Evolutionary conservation across 2,113 vertebrate species (phyloP).

Genomic region (Ptilonorhynchus violaceus): DNA sequence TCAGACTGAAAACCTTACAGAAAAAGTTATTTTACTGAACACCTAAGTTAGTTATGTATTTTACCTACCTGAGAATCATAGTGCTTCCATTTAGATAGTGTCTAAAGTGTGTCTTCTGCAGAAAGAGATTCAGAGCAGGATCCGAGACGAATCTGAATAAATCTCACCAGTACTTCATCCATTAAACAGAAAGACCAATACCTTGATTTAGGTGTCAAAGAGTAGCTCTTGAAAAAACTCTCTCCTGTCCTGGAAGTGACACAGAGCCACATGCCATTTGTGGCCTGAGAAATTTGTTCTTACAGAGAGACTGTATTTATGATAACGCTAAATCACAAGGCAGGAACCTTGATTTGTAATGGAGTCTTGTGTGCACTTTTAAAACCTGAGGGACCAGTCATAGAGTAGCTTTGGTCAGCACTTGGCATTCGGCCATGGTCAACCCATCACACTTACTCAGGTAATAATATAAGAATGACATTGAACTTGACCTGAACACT

Average conservation of each 20-base stretch:
- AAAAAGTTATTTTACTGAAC: background rate
- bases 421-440: background rate
- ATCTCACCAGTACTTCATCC: background rate
- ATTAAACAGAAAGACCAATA: background rate
- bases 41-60: background rate
- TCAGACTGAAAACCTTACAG: background rate
- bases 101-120: background rate
- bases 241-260: background rate
- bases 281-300: background rate
- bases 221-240: accelerated
- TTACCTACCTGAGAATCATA: background rate
- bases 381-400: too few species aligned
- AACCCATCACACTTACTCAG: background rate
- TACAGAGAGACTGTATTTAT: background rate
- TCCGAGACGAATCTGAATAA: background rate
- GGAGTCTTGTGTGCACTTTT: background rate
- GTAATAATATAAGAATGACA: background rate
- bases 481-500: background rate
- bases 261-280: background rate
- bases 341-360: background rate
- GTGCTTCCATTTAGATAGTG: background rate
- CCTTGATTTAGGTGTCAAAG: background rate
- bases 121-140: background rate
- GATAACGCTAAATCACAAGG: background rate
- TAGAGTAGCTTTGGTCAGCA: background rate